These are phyloP conservation scores for Holacanthus passer DNA, from an alignment of 2,113 vertebrate species.

Conservation along the genomic window DNA sequence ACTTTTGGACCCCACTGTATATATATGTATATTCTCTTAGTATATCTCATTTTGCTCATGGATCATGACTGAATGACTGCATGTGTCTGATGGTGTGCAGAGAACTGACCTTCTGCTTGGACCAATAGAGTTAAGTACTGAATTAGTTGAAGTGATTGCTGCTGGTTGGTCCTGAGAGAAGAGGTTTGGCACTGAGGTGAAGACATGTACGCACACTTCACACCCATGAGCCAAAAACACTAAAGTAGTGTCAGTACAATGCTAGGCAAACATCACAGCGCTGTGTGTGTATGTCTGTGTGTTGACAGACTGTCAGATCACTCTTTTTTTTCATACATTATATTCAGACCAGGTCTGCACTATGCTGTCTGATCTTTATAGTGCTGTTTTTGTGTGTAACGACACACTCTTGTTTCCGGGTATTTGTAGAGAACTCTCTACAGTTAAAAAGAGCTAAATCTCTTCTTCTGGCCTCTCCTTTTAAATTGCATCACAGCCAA, in stretches of 20 bases:
- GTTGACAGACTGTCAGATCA: background rate
- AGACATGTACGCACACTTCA: conserved; percentile 58
- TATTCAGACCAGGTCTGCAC: background rate
- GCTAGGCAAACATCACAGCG: conserved; percentile 32
- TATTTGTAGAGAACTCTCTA: background rate
- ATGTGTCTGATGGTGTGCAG: background rate
- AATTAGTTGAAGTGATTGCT: background rate
- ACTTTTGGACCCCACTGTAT: too few relatives aligned
- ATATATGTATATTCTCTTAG: too few relatives aligned
- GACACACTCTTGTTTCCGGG: background rate
- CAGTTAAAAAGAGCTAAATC: background rate
- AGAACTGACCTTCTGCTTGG: background rate
- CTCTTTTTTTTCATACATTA: background rate
- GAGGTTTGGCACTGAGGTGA: conserved; percentile 27
- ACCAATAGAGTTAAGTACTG: background rate
- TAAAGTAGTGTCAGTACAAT: conserved; percentile 19
- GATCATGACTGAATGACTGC: too few relatives aligned
- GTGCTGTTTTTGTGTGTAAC: background rate
- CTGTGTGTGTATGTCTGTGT: conserved; percentile 16
- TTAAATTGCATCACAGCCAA: background rate
- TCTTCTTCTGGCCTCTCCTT: background rate
- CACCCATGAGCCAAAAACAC: conserved; percentile 28
- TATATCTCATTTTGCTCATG: too few relatives aligned
- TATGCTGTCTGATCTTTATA: background rate
- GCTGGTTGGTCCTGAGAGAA: background rate